Percentiles rank a stretch among this genome's conserved stretches.
phyloP scores from a whole-genome alignment of 1,140 invertebrate species.

The Drosophila kohkoa region DNA sequence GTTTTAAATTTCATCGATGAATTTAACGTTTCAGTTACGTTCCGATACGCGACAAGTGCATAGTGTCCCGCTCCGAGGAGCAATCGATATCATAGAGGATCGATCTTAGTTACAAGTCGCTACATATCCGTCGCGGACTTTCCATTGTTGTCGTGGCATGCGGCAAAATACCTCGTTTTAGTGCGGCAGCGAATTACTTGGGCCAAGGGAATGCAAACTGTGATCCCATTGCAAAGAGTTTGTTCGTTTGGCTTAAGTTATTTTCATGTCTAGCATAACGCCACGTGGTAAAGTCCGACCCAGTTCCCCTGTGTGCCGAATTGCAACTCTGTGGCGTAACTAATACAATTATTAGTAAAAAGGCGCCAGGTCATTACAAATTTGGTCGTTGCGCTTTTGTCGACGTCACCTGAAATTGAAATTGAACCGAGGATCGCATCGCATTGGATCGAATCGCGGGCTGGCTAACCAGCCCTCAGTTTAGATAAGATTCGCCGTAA shows the following conservation, averaged over 20 bases:
- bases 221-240: conserved; percentile 70
- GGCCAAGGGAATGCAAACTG: conserved; percentile 84
- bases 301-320: not conserved
- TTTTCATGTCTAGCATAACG: conserved; percentile 74
- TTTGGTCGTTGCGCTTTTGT: conserved; percentile 5
- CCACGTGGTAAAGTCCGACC: conserved; percentile 54
- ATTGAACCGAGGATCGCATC: conserved; percentile 8
- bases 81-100: conserved; percentile 11
- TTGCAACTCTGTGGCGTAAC: not conserved
- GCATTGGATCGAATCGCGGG: not conserved
- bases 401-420: conserved; percentile 36
- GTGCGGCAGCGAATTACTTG: conserved; percentile 81
- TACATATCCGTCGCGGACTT: conserved; percentile 1
- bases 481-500: conserved; percentile 32
- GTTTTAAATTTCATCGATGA: conserved; percentile 80
- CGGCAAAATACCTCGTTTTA: not conserved
- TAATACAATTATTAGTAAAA: conserved; percentile 11
- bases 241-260: conserved; percentile 85
- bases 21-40: conserved; percentile 80
- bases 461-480: not conserved
- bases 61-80: conserved; percentile 48
- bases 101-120: conserved; percentile 16
- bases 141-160: conserved; percentile 27
- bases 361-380: not conserved
- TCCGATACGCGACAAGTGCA: conserved; percentile 84